Percentiles rank a stretch among this genome's conserved stretches.
Conservation (phyloP, 92 coral and sea anemone genomes). For the Parazoanthus darwini region DNA sequence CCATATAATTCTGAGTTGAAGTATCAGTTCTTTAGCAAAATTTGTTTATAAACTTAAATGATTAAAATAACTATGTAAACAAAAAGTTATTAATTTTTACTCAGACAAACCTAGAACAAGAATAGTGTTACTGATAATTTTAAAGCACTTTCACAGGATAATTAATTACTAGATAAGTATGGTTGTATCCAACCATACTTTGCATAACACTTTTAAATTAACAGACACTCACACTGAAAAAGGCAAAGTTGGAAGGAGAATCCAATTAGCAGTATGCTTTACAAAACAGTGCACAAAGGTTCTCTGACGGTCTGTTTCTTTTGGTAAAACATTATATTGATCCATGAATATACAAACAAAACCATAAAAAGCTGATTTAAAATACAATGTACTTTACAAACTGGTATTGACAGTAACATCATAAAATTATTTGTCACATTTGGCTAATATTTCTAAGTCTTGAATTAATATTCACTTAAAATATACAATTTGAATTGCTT, state of each 20-base stretch:
- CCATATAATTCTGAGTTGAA: too few species aligned
- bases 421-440: not conserved
- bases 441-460: not conserved
- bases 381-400: not conserved
- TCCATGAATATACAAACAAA: not conserved
- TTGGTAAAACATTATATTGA: not conserved
- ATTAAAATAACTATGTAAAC: not conserved
- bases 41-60: too few species aligned
- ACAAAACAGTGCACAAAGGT: not conserved
- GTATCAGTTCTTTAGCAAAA: too few species aligned
- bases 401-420: not conserved
- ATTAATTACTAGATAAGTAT: too few species aligned
- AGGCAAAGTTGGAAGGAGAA: not conserved
- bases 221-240: not conserved
- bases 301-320: not conserved
- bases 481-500: slow-evolving; percentile 9
- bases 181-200: not conserved
- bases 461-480: not conserved
- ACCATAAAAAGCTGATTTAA: not conserved
- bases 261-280: not conserved
- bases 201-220: not conserved
- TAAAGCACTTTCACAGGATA: not conserved
- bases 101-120: not conserved
- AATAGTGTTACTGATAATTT: too few species aligned
- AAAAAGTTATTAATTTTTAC: not conserved